phyloP scores from a whole-genome alignment of 2,888 invertebrate species.

The Acanthoscelides obtectus region DNA sequence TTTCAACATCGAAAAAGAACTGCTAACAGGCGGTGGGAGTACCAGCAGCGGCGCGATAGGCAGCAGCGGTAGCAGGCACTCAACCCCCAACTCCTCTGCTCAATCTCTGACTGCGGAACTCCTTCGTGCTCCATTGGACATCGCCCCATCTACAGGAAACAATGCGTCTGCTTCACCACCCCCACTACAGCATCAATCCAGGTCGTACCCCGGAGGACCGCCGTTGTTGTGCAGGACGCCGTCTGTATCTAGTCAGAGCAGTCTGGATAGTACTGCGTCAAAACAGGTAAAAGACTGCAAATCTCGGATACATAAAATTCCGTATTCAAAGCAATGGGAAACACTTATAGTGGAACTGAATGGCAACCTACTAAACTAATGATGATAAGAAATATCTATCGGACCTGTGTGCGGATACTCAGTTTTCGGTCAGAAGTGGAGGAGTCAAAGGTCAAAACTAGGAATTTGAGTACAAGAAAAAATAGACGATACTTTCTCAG shows the following conservation, averaged over 20 bases:
- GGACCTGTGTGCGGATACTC: no score
- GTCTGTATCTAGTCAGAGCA: conserved; percentile 79
- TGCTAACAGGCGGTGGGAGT: conserved; percentile 48
- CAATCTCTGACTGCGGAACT: conserved; percentile 42
- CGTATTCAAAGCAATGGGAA: no score
- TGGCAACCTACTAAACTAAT: no score
- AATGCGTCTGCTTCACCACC: conserved; percentile 25
- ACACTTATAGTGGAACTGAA: no score
- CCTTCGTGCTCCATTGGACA: conserved; percentile 52
- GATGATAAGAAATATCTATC: no score
- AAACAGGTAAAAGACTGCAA: no score
- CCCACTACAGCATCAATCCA: conserved; percentile 64
- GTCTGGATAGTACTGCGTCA: conserved; percentile 67
- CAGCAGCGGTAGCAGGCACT: conserved; percentile 49
- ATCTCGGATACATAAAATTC: no score
- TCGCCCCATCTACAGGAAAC: conserved; percentile 47
- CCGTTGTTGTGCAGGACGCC: conserved; percentile 68
- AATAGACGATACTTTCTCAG: no score
- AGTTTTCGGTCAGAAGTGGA: no score
- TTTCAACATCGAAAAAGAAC: conserved; percentile 61
- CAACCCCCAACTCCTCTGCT: conserved; percentile 49
- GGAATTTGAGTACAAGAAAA: no score
- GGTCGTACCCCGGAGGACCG: conserved; percentile 52
- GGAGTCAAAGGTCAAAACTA: no score
- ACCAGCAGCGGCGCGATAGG: background rate